These are phyloP conservation scores for Barbus barbus DNA, from an alignment of 2,113 vertebrate genomes.

Conservation along the genomic window DNA sequence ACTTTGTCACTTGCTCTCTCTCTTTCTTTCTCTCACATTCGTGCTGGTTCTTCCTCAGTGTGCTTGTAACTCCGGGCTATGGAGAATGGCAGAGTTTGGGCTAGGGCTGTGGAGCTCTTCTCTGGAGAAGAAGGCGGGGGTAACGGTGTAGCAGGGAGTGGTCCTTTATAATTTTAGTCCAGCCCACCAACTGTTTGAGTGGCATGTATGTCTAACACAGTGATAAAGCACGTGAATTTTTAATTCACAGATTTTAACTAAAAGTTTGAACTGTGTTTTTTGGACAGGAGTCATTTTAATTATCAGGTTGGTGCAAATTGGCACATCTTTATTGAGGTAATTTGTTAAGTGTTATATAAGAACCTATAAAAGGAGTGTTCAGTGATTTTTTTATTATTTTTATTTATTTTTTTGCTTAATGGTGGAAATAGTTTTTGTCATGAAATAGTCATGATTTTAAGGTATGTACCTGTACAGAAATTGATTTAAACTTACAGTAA, in stretches of 20 bases:
- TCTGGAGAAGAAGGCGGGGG: conserved; percentile 67
- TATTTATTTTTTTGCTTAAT: not conserved
- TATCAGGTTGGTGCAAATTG: not conserved
- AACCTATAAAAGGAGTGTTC: not conserved
- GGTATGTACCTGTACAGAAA: not conserved
- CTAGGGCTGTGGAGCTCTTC: conserved; percentile 70
- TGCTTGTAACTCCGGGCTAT: conserved; percentile 72
- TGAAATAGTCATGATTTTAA: not conserved
- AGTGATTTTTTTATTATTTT: too few relatives aligned
- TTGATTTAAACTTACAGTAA: not conserved
- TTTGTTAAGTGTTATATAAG: not conserved
- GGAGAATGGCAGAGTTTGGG: conserved; percentile 71
- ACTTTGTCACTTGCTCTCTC: not conserved
- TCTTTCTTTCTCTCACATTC: conserved; percentile 44
- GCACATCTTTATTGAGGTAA: not conserved
- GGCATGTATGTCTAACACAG: not conserved
- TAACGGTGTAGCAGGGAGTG: conserved; percentile 71
- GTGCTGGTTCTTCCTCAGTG: conserved; percentile 54
- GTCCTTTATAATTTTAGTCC: conserved; percentile 53
- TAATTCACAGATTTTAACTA: too few relatives aligned
- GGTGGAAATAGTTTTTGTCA: not conserved
- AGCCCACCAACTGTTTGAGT: conserved; percentile 67
- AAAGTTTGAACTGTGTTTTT: not conserved
- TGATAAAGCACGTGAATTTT: not conserved
- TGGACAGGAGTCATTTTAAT: not conserved